Evolutionary conservation across 2,888 invertebrate species (phyloP).

Genomic region (Synanthedon myopaeformis): DNA sequence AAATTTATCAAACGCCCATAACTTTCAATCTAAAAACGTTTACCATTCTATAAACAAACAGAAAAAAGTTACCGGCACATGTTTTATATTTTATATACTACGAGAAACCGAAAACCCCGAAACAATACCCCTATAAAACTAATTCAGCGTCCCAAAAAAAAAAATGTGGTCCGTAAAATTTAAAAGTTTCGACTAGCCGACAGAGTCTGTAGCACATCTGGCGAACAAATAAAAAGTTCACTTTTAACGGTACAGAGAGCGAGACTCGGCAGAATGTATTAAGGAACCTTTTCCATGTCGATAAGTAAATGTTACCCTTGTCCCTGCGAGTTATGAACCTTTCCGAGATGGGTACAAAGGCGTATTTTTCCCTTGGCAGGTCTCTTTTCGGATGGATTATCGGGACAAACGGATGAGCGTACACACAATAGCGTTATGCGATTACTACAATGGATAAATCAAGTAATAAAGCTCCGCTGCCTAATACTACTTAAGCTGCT

Average conservation of each 20-base stretch:
- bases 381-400: constrained; percentile 23
- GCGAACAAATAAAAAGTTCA: constrained; percentile 36
- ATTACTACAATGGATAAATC: no score
- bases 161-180: constrained; percentile 20
- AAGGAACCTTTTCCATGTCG: constrained; percentile 55
- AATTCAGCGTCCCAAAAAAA: neutral
- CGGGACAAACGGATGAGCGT: constrained; percentile 11
- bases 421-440: constrained; percentile 8
- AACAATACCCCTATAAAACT: neutral
- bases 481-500: constrained; percentile 14
- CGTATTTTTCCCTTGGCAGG: constrained; percentile 31
- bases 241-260: constrained; percentile 26
- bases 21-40: no score
- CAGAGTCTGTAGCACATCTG: constrained; percentile 23
- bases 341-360: constrained; percentile 30
- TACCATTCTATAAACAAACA: no score
- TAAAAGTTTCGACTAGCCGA: constrained; percentile 18
- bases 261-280: constrained; percentile 44
- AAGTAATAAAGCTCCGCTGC: constrained; percentile 16
- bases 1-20: no score
- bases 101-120: neutral
- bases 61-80: no score
- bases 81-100: no score
- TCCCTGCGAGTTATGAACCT: constrained; percentile 48
- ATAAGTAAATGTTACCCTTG: constrained; percentile 63